phyloP scores from a whole-genome alignment of 1,140 invertebrate genomes.

The Cyrtorhinus lividipennis region DNA sequence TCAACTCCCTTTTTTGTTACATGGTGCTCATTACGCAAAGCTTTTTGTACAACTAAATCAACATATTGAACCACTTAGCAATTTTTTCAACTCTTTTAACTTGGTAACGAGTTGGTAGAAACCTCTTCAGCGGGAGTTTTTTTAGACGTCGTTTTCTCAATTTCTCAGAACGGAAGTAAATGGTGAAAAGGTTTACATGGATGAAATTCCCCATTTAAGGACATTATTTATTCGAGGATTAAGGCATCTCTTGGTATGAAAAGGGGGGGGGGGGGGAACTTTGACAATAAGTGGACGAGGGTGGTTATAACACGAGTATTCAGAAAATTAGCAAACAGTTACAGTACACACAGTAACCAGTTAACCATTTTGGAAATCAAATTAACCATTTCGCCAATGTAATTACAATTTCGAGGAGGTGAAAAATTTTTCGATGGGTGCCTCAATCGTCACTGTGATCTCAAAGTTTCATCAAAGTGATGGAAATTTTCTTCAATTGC shows the following conservation, averaged over 20 bases:
- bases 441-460: too few relatives aligned
- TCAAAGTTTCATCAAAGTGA: too few relatives aligned
- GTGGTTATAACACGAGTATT: too few relatives aligned
- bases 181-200: neutral
- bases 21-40: neutral
- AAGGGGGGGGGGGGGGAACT: too few relatives aligned
- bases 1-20: neutral
- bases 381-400: too few relatives aligned
- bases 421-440: too few relatives aligned
- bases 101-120: neutral
- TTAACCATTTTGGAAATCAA: too few relatives aligned
- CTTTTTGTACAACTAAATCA: neutral
- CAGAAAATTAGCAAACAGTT: too few relatives aligned
- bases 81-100: neutral
- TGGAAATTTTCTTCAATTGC: too few relatives aligned
- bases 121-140: neutral
- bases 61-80: slow-evolving; percentile 1
- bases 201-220: neutral
- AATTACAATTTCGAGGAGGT: too few relatives aligned
- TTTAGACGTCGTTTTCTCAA: neutral
- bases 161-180: neutral
- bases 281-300: too few relatives aligned
- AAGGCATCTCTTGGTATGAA: neutral
- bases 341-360: too few relatives aligned
- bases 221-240: neutral